Conservation (phyloP, 2,888 invertebrate species). For the Callosobruchus maculatus region DNA sequence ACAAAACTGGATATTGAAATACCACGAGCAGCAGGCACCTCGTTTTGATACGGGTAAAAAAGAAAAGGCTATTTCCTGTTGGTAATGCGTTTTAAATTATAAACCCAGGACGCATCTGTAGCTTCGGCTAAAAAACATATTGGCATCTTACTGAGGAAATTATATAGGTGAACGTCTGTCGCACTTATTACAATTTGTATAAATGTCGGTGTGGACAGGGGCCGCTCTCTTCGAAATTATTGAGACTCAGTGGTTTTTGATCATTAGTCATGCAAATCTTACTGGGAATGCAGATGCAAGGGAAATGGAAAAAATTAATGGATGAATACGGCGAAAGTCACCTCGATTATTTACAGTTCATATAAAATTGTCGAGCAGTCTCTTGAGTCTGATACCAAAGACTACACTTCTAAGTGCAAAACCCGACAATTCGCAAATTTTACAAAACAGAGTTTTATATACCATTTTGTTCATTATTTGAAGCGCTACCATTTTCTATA, state of each 20-base stretch:
- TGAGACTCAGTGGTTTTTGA: neutral
- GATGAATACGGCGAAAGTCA: too few species aligned
- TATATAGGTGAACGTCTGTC: neutral
- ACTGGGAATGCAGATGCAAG: neutral
- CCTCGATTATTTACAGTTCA: too few species aligned
- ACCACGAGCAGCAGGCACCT: conserved; percentile 15
- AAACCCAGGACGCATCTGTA: conserved; percentile 26
- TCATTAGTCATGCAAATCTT: neutral
- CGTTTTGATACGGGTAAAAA: conserved; percentile 34
- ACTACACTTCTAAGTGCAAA: too few species aligned
- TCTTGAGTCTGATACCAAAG: too few species aligned
- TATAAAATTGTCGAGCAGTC: too few species aligned
- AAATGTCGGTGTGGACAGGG: neutral
- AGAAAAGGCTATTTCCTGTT: conserved; percentile 35
- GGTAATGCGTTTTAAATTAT: conserved; percentile 42
- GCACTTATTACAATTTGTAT: neutral
- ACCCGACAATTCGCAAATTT: too few species aligned
- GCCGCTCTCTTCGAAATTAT: neutral
- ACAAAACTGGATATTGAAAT: neutral
- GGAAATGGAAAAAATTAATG: too few species aligned
- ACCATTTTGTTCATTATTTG: too few species aligned
- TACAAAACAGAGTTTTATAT: too few species aligned
- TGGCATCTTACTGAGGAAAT: neutral
- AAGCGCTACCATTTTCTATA: too few species aligned
- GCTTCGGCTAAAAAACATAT: conserved; percentile 14